A percentile compares a stretch with the other conserved stretches of the same genome.
phyloP scores from a whole-genome alignment of 2,888 invertebrate species.

The Choristoneura rosaceana region DNA sequence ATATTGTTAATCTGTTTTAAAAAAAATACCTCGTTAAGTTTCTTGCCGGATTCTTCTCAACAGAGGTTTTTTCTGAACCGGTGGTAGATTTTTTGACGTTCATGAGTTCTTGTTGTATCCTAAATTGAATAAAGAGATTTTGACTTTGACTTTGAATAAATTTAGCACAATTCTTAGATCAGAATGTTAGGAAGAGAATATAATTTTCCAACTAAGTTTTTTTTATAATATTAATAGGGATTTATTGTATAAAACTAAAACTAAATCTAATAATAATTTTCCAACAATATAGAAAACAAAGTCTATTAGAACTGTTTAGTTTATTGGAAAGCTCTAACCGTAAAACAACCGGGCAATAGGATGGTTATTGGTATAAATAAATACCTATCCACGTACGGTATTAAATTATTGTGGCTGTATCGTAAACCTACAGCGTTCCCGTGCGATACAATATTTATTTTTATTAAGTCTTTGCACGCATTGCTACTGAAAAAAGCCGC shows the following conservation, averaged over 20 bases:
- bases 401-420: slow-evolving; percentile 77
- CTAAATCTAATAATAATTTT: not conserved
- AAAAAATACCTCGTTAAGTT: too few species aligned
- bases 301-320: slow-evolving; percentile 29
- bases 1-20: too few species aligned
- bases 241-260: too few species aligned
- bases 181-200: too few species aligned
- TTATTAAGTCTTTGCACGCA: slow-evolving; percentile 68
- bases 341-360: slow-evolving; percentile 38
- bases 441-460: slow-evolving; percentile 77
- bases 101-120: too few species aligned
- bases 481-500: slow-evolving; percentile 47
- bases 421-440: slow-evolving; percentile 70
- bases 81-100: too few species aligned
- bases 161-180: too few species aligned
- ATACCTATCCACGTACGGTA: slow-evolving; percentile 71
- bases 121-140: too few species aligned
- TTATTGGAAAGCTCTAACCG: slow-evolving; percentile 27
- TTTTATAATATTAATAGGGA: too few species aligned
- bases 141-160: too few species aligned
- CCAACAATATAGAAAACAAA: slow-evolving; percentile 11
- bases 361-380: slow-evolving; percentile 64
- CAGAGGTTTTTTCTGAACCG: too few species aligned
- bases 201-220: not conserved
- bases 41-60: too few species aligned